phyloP scores from a whole-genome alignment of 1,140 invertebrate genomes.

The Orius insidiosus region DNA sequence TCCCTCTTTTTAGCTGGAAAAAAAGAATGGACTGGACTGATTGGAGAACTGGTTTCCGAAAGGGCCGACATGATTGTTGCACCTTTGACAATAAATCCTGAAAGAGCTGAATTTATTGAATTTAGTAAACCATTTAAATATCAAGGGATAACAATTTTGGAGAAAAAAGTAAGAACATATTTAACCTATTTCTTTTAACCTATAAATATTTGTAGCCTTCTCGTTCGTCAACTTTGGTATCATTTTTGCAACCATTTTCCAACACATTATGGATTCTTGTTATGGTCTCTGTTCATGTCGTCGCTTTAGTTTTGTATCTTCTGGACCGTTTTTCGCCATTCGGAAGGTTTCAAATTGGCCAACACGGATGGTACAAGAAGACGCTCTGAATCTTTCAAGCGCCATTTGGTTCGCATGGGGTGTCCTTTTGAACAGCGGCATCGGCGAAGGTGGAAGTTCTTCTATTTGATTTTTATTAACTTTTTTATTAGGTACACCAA shows the following conservation, averaged over 20 bases:
- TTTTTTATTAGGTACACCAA: slow-evolving; percentile 60
- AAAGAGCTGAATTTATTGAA: slow-evolving; percentile 92
- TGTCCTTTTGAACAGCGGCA: slow-evolving; percentile 93
- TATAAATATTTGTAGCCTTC: slow-evolving; percentile 48
- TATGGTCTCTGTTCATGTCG: slow-evolving; percentile 94
- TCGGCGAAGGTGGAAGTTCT: slow-evolving; percentile 95
- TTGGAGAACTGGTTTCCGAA: slow-evolving; percentile 85
- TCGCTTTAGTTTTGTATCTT: slow-evolving; percentile 88
- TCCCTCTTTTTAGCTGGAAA: slow-evolving; percentile 39
- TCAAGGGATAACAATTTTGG: slow-evolving; percentile 91
- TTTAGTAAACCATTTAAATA: slow-evolving; percentile 99
- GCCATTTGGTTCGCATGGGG: slow-evolving; percentile 99
- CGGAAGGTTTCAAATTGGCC: slow-evolving; percentile 76
- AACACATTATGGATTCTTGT: slow-evolving; percentile 97
- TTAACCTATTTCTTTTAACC: background rate
- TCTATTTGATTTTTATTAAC: too few relatives aligned
- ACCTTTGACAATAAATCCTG: slow-evolving; percentile 93
- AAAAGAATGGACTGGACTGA: slow-evolving; percentile 92
- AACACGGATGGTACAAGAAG: slow-evolving; percentile 80
- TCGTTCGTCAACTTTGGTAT: slow-evolving; percentile 85
- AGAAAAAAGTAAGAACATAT: slow-evolving; percentile 71
- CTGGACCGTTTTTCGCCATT: slow-evolving; percentile 95
- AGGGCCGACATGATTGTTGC: slow-evolving; percentile 95
- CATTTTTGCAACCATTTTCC: slow-evolving; percentile 98
- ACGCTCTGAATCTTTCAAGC: slow-evolving; percentile 90